Base-by-base conservation (phyloP, 2,888 invertebrate species). In the Morpho helenor region DNA sequence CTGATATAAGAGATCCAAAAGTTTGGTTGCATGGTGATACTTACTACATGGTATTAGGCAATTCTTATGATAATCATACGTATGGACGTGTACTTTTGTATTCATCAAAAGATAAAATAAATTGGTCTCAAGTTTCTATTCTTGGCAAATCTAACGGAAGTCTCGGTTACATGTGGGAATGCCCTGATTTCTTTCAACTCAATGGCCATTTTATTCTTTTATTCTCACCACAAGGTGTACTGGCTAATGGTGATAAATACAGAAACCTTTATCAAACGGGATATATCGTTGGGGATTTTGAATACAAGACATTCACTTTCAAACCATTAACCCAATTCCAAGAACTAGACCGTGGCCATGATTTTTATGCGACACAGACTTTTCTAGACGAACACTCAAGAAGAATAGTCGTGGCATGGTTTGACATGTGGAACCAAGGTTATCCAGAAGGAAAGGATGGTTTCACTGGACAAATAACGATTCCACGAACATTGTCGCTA, bases 1-100 rank as follows among this genome's bases (percentile, higher is more conserved):
- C 84, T 1, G 75, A 91, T 64, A 73, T 91, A 22, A 77, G 91
- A 57, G 91, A 92, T 62, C 91, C 91, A 0, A 91, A 91, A 71
- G 82, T 91, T 10, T 91, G 90, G 85, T 77, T 84, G 65, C 76
- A 84, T 44, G 66, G 60, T 4, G 71, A 76, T 43, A 71, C 65
- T 7, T 91, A 77, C 66, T 91, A 88, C 54, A 85, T 87, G 80
- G 83, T 91, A 2, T 62, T 91, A 52, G 91, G 89, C 39, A 87
- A 87, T 68, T 83, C 87, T 3, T 80, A 74, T 45, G 76, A 79
- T 51, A 57, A 72, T 31, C 61, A 51, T 31, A 76, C 76, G 7
- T 68, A 70, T 5, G 91, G 90, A 8, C 76, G 81, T 49, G 79
- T 63, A 0, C 66, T 89, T 22, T 67, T 91, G 6, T 91, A 80